phyloP scores from a whole-genome alignment of 2,797 vertebrate genomes.

The Botia almorhae region DNA sequence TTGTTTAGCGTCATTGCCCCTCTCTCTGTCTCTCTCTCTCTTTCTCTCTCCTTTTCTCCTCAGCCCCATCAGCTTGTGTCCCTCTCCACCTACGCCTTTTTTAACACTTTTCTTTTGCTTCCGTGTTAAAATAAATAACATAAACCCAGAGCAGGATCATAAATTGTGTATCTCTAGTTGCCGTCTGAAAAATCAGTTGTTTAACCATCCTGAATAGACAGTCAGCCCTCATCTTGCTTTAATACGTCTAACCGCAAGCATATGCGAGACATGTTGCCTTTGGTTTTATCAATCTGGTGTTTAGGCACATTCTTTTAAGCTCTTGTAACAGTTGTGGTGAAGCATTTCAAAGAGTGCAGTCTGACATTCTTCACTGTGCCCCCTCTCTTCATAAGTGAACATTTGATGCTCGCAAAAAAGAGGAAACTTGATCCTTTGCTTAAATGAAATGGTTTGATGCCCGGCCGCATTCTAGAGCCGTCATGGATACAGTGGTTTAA shows the following conservation, averaged over 20 bases:
- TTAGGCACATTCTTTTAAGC: constrained; percentile 82
- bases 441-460: constrained; percentile 44
- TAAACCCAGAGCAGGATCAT: constrained; percentile 19
- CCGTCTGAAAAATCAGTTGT: constrained; percentile 21
- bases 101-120: background rate
- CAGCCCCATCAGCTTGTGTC: background rate
- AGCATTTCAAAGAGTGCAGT: constrained; percentile 84
- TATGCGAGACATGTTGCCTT: constrained; percentile 81
- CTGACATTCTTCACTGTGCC: constrained; percentile 77
- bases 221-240: constrained; percentile 81
- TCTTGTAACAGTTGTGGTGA: constrained; percentile 81
- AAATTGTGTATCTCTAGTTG: constrained; percentile 29
- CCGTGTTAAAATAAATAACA: constrained; percentile 26
- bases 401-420: constrained; percentile 76
- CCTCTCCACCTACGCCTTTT: background rate
- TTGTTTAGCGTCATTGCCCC: constrained; percentile 31
- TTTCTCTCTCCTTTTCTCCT: background rate
- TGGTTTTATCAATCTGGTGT: constrained; percentile 88
- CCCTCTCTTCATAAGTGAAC: constrained; percentile 75
- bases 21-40: too few species aligned
- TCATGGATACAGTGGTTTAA: constrained; percentile 22
- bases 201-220: constrained; percentile 71
- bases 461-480: constrained; percentile 15
- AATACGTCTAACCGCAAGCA: constrained; percentile 85
- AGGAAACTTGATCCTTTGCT: constrained; percentile 49